Base-by-base conservation (phyloP, 2,888 invertebrate genomes). In the Boloria euphrosyne region DNA sequence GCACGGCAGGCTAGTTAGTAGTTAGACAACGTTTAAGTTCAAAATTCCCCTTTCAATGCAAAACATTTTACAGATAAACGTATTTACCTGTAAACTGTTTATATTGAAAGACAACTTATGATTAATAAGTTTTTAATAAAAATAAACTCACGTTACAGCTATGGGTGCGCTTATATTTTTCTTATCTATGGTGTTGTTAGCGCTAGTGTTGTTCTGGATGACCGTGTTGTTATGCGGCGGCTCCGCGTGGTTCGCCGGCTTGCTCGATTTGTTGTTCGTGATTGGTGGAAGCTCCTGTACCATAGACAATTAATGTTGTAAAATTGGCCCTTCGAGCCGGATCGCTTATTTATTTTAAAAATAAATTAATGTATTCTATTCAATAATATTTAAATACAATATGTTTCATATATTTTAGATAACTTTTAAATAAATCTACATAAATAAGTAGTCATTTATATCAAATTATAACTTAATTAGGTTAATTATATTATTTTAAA, bases 81-180 rank as follows among this genome's bases (percentile, higher is more conserved):
- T n/a, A n/a, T n/a, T n/a, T n/a, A n/a, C n/a, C n/a, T n/a, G n/a
- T n/a, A n/a, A n/a, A n/a, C n/a, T n/a, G n/a, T n/a, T n/a, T n/a
- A n/a, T n/a, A n/a, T n/a, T n/a, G n/a, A n/a, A n/a, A n/a, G n/a
- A n/a, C n/a, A n/a, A n/a, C n/a, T n/a, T n/a, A n/a, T n/a, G n/a
- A n/a, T n/a, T 53, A 62, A 3, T 16, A 16, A n/a, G 10, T 62
- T 13, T 31, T 14, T 43, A 49, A 22, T 18, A 53, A 38, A 57
- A 27, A 52, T 31, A 62, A 53, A 87, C 90, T 87, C 63, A 92
- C 92, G 92, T 93, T 75, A 91, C 92, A 71, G 92, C 88, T 13
- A 92, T 90, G n/a, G 92, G 92, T 17, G 92, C 91, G 73, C 92
- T 92, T 68, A 91, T 92, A 54, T 77, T 89, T 74, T 91, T 92